Evolutionary conservation across 2,113 vertebrate species (phyloP), one percentile per base, ranked within the genome.

Genomic region (Cairina moschata): DNA sequence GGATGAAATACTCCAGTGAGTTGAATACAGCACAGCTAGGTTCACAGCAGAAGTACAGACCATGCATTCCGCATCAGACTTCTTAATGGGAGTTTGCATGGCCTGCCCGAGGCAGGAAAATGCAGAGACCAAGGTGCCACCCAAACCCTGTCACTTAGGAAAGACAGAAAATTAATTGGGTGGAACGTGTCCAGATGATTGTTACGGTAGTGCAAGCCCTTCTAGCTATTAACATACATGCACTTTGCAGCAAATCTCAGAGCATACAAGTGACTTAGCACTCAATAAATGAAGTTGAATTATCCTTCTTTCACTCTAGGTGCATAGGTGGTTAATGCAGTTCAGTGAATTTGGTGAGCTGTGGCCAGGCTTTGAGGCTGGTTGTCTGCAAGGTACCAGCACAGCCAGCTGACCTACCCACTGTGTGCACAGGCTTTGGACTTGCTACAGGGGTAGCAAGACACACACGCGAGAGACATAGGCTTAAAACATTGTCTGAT

Each of bases 151-250:
- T 46, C 1, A 1, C 50, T n/a, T 59, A 59, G 32, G 15, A 23
- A 77, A 72, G 32, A 32, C 22, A 22, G 72, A 58, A 59, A 72
- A 66, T 88, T 21, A 66, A 34, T 18, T 34, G 36, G 13, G 36
- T 66, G 44, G 17, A 72, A 34, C 0, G 0, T 9, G 13, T 38
- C 28, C 36, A 17, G 44, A 18, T 1, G 5, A 16, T 36, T 32
- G 31, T 18, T 62, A 18, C 0, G 32, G 62, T 40, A 32, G 13
- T 56, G 25, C 17, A 4, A n/a, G 59, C 66, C 26, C 59, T 73
- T 59, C 17, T n/a, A 13, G 67, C 69, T 62, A 56, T 75, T 78
- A 17, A 34, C 5, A 5, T 22, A 26, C 13, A 6, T 13, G 32
- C 3, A 3, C 42, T n/a, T 50, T 21, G 52, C 32, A 54, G 58